phyloP scores from a whole-genome alignment of 2,113 vertebrate species.

The Synchiropus splendidus region DNA sequence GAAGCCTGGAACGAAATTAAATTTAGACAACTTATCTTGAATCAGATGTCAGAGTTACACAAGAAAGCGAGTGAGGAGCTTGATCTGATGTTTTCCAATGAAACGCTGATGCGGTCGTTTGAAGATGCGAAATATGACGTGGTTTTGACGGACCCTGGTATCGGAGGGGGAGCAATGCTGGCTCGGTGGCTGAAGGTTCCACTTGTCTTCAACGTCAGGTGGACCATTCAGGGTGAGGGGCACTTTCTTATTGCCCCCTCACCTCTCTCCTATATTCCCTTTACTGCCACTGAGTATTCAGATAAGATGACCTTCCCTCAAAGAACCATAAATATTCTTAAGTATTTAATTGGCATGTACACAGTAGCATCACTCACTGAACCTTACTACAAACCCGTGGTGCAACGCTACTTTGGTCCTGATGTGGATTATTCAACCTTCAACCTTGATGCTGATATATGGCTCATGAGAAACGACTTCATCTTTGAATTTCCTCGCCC shows the following conservation, averaged over 20 bases:
- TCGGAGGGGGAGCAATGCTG: constrained; percentile 49
- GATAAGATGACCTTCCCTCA: constrained; percentile 64
- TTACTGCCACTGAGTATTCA: constrained; percentile 48
- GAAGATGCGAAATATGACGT: constrained; percentile 53
- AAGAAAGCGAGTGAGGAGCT: neutral
- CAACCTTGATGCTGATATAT: constrained; percentile 58
- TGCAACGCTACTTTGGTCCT: constrained; percentile 53
- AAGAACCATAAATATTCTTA: constrained; percentile 49
- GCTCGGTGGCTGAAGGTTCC: constrained; percentile 57
- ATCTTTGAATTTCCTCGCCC: constrained; percentile 58
- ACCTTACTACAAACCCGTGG: constrained; percentile 42
- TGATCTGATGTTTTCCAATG: constrained; percentile 9
- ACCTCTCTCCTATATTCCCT: constrained; percentile 60
- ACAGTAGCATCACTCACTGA: constrained; percentile 14
- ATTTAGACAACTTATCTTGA: neutral
- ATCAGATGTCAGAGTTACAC: constrained; percentile 30
- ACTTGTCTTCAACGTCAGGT: constrained; percentile 60
- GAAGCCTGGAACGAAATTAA: constrained; percentile 27
- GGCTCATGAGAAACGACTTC: constrained; percentile 64
- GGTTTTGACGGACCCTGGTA: constrained; percentile 55
- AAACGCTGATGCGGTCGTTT: constrained; percentile 39
- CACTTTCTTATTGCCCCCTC: constrained; percentile 61
- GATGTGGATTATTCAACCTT: constrained; percentile 51
- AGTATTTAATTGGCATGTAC: constrained; percentile 24
- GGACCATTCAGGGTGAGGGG: constrained; percentile 61